Conservation (phyloP, 2,113 vertebrate species). For the Theropithecus gelada region DNA sequence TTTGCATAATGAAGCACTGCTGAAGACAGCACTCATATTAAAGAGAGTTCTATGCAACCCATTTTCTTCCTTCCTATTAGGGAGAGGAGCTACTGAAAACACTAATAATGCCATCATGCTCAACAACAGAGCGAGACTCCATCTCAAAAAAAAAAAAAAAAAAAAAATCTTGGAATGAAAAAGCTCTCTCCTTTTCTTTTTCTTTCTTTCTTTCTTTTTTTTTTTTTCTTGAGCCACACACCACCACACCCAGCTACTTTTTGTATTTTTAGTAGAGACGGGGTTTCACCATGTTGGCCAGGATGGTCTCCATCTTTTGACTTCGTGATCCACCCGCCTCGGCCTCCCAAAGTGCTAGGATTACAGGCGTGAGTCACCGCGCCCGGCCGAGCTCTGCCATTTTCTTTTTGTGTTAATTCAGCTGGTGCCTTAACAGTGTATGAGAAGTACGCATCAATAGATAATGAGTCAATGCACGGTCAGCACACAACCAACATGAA, state of each 20-base stretch:
- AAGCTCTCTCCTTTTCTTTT: neutral
- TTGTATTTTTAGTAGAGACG: no score
- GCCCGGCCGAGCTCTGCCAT: neutral
- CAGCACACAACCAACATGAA: neutral
- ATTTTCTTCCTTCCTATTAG: conserved; percentile 32
- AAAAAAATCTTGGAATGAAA: neutral
- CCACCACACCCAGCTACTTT: no score
- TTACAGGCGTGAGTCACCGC: no score
- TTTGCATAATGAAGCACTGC: neutral
- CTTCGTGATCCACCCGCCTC: no score
- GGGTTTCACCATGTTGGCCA: no score
- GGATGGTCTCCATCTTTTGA: no score
- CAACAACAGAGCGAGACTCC: neutral
- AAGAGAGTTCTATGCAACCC: neutral
- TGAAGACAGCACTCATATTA: neutral
- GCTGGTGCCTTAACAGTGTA: neutral
- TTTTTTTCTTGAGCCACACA: no score
- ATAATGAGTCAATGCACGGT: neutral
- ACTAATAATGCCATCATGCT: conserved; percentile 29
- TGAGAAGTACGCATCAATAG: rapidly evolving
- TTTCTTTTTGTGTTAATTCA: neutral
- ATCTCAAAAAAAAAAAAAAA: no score
- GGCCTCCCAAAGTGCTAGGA: no score
- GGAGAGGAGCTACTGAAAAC: neutral
- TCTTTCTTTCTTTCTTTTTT: no score